Percentiles rank a stretch among this genome's conserved stretches.
These are phyloP conservation scores for Lipotes vexillifer DNA, from an alignment of 2,113 vertebrate species.

Conservation along the genomic window DNA sequence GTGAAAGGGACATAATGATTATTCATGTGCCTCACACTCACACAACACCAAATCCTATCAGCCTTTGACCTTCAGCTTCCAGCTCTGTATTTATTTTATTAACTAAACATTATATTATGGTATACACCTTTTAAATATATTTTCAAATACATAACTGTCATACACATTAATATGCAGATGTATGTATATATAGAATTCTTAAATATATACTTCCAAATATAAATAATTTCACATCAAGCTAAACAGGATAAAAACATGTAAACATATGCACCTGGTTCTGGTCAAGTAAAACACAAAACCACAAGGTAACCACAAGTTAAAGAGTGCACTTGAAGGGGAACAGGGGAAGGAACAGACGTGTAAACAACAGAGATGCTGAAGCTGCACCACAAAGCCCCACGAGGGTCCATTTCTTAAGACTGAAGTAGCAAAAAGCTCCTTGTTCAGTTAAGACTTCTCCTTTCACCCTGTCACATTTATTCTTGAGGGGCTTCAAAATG, in stretches of 20 bases:
- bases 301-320: conserved; percentile 47
- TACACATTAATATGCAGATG: background rate
- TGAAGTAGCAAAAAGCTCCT: conserved; percentile 56
- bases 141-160: conserved; percentile 16
- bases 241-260: conserved; percentile 69
- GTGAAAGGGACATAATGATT: background rate
- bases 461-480: conserved; percentile 55
- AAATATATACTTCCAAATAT: conserved; percentile 51
- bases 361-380: conserved; percentile 54
- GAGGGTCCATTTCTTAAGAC: conserved; percentile 55
- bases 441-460: conserved; percentile 56
- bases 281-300: conserved; percentile 58
- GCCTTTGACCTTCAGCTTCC: background rate
- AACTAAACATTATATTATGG: background rate
- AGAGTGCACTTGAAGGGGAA: conserved; percentile 50
- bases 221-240: conserved; percentile 55
- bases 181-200: background rate
- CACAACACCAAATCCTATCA: background rate
- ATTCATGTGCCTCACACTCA: background rate
- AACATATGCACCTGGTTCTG: conserved; percentile 60
- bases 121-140: background rate
- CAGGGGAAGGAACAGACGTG: background rate
- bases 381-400: conserved; percentile 9
- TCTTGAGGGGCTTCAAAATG: conserved; percentile 50
- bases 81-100: conserved; percentile 44